A percentile compares a stretch with the other conserved stretches of the same genome.
Evolutionary conservation across 2,113 vertebrate genomes (phyloP).

Genomic region (Thamnaconus septentrionalis): DNA sequence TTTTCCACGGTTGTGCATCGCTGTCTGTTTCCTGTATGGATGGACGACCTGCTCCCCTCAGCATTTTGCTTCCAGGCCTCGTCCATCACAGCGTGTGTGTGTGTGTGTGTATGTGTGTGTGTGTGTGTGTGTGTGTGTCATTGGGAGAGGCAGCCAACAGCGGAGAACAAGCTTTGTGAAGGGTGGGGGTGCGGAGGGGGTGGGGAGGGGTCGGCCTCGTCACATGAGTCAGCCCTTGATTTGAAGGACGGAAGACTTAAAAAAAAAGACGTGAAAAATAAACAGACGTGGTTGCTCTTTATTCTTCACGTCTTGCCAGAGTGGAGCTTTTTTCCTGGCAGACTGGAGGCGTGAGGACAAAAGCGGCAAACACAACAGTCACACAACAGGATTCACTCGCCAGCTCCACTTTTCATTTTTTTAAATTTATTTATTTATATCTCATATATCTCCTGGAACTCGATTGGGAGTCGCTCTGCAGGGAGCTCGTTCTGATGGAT

Average conservation of each 20-base stretch:
- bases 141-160: conserved; percentile 6
- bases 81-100: background rate
- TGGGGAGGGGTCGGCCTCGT: conserved; percentile 11
- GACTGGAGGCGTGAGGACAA: conserved; percentile 22
- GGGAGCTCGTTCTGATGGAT: conserved; percentile 35
- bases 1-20: conserved; percentile 5
- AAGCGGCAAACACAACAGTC: conserved; percentile 22
- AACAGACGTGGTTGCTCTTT: background rate
- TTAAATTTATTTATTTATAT: background rate
- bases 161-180: conserved; percentile 5
- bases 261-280: too few relatives aligned
- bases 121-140: conserved; percentile 18
- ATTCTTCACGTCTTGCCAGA: conserved; percentile 24
- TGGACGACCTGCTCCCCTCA: conserved; percentile 16
- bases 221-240: conserved; percentile 17
- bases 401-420: background rate
- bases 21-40: conserved; percentile 27
- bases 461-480: conserved; percentile 6
- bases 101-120: too few relatives aligned
- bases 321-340: conserved; percentile 38
- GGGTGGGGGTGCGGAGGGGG: background rate
- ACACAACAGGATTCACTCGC: conserved; percentile 18
- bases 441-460: background rate
- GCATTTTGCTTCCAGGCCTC: conserved; percentile 31
- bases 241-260: too few relatives aligned